These are phyloP conservation scores for Trichoplusia ni DNA, from an alignment of 1,140 invertebrate genomes.

Conservation along the genomic window DNA sequence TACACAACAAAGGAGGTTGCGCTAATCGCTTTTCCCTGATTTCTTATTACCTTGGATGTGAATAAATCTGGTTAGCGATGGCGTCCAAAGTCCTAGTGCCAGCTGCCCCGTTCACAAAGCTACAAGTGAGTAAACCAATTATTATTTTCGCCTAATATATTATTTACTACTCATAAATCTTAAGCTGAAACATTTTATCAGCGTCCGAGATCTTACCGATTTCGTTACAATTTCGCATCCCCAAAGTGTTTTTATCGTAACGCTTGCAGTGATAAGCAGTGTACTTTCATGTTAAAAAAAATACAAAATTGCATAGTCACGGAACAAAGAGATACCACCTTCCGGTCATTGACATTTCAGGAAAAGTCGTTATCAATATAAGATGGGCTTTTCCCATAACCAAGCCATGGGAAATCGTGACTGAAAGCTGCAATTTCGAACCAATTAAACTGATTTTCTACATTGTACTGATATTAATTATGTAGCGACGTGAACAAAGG, in stretches of 20 bases:
- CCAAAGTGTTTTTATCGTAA: background rate
- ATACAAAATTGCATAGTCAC: conserved; percentile 14
- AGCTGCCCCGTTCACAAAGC: conserved; percentile 64
- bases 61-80: conserved; percentile 48
- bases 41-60: conserved; percentile 9
- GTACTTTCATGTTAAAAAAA: conserved; percentile 10
- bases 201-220: conserved; percentile 12
- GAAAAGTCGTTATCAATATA: conserved; percentile 40
- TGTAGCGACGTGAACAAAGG: conserved; percentile 14
- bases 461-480: background rate
- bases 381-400: conserved; percentile 41
- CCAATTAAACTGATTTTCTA: conserved; percentile 1
- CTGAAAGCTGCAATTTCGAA: background rate
- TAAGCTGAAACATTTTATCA: no score
- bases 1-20: conserved; percentile 55
- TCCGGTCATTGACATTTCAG: conserved; percentile 49
- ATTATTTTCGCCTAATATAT: conserved; percentile 14
- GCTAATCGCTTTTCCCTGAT: conserved; percentile 30
- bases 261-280: background rate
- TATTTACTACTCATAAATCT: background rate
- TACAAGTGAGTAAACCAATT: conserved; percentile 58
- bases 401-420: conserved; percentile 15
- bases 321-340: conserved; percentile 29
- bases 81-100: conserved; percentile 76
- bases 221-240: background rate